Percentiles rank a stretch among this genome's conserved stretches.
phyloP scores from a whole-genome alignment of 2,113 vertebrate species.

The Pterocles orientalis region DNA sequence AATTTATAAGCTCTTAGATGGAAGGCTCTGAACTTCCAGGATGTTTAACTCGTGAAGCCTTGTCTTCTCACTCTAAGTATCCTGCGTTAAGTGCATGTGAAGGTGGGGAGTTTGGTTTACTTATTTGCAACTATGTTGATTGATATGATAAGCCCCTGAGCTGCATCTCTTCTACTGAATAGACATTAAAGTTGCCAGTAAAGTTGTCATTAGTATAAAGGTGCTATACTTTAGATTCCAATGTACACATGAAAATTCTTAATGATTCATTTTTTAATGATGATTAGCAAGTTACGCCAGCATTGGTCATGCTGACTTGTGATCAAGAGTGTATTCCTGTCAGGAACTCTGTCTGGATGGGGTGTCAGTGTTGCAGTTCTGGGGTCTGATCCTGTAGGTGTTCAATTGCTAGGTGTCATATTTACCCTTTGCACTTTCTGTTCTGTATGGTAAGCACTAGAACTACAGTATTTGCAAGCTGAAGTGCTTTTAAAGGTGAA shows the following conservation, averaged over 20 bases:
- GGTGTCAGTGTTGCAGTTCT: background rate
- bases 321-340: background rate
- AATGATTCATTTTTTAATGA: background rate
- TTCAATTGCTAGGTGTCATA: background rate
- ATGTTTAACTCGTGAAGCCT: background rate
- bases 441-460: background rate
- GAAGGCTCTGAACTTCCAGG: background rate
- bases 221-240: background rate
- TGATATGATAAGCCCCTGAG: background rate
- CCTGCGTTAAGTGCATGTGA: background rate
- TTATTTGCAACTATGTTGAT: background rate
- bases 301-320: background rate
- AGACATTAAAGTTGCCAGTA: background rate
- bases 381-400: background rate
- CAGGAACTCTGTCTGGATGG: background rate
- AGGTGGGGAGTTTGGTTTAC: background rate
- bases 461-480: background rate
- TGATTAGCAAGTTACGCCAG: background rate
- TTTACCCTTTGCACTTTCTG: background rate
- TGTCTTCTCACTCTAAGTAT: background rate
- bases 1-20: background rate
- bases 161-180: background rate
- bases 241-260: background rate
- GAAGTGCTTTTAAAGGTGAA: background rate
- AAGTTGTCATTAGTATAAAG: background rate